Percentiles rank a stretch among this genome's conserved stretches.
phyloP scores from a whole-genome alignment of 1,140 invertebrate genomes.

The Pachyrhynchus sulphureomaculatus region DNA sequence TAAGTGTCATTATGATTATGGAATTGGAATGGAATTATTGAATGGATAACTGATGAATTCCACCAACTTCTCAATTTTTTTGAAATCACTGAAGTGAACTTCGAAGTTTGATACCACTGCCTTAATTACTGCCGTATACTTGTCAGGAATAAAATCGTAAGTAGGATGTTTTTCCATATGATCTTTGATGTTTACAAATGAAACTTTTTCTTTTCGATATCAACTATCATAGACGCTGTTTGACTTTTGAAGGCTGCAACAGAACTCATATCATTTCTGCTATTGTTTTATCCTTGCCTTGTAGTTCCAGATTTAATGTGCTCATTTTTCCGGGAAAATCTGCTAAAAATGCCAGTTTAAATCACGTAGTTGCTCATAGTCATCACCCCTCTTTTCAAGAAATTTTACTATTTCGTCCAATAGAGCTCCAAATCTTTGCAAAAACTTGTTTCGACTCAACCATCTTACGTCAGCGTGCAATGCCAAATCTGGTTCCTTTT shows the following conservation, averaged over 20 bases:
- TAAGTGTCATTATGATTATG: background rate
- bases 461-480: slow-evolving; percentile 41
- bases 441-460: slow-evolving; percentile 42
- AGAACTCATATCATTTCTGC: slow-evolving; percentile 39
- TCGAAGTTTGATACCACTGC: slow-evolving; percentile 14
- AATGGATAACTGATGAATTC: slow-evolving; percentile 23
- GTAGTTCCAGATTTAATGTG: background rate
- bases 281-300: slow-evolving; percentile 11
- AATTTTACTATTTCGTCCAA: slow-evolving; percentile 43
- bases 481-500: slow-evolving; percentile 37
- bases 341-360: too few species aligned
- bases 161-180: too few species aligned
- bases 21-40: slow-evolving; percentile 17
- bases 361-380: too few species aligned
- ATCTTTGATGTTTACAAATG: too few species aligned
- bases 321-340: too few species aligned
- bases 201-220: slow-evolving; percentile 9
- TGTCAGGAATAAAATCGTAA: slow-evolving; percentile 14
- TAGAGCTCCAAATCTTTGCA: slow-evolving; percentile 42
- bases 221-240: slow-evolving; percentile 18
- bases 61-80: slow-evolving; percentile 11
- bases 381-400: slow-evolving; percentile 16
- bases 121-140: slow-evolving; percentile 11
- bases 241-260: slow-evolving; percentile 16
- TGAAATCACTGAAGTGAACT: slow-evolving; percentile 16